Conservation (phyloP, 2,113 vertebrate species). For the Pachyramphus minor region DNA sequence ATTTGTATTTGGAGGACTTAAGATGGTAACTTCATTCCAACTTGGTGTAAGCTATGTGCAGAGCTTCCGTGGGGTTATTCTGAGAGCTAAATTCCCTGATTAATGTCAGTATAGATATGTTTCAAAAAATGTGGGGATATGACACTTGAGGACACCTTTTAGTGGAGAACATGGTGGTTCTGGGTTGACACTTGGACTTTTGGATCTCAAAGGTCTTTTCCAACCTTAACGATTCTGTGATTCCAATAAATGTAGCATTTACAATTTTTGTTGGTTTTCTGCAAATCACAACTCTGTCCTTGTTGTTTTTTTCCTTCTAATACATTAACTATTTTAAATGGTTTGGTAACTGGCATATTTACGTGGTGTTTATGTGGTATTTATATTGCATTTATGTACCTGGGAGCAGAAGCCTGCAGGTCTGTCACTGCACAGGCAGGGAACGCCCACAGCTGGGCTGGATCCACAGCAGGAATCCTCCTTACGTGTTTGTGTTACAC, state of each 20-base stretch:
- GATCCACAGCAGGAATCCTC: fast-evolving
- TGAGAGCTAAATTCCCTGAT: fast-evolving
- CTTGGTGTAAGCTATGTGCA: fast-evolving
- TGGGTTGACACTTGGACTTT: too few species aligned
- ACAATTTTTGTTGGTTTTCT: background rate
- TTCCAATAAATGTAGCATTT: fast-evolving
- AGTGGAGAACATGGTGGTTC: background rate
- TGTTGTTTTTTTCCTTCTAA: fast-evolving
- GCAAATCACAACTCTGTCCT: background rate
- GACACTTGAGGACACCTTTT: background rate
- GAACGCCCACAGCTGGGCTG: fast-evolving
- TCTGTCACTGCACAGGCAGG: fast-evolving
- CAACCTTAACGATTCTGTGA: background rate
- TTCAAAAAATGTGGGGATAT: fast-evolving
- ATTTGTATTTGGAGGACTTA: background rate
- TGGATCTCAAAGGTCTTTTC: background rate
- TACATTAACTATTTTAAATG: background rate
- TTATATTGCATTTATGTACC: too few species aligned
- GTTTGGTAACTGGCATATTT: background rate
- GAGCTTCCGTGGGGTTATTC: background rate
- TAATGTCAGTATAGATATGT: fast-evolving
- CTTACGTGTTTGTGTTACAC: fast-evolving
- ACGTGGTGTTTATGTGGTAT: background rate
- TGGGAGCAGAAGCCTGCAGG: background rate
- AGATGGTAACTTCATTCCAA: background rate